These are phyloP conservation scores for Actinernus sp. DNA, from an alignment of 92 coral and sea anemone species.

Conservation along the genomic window DNA sequence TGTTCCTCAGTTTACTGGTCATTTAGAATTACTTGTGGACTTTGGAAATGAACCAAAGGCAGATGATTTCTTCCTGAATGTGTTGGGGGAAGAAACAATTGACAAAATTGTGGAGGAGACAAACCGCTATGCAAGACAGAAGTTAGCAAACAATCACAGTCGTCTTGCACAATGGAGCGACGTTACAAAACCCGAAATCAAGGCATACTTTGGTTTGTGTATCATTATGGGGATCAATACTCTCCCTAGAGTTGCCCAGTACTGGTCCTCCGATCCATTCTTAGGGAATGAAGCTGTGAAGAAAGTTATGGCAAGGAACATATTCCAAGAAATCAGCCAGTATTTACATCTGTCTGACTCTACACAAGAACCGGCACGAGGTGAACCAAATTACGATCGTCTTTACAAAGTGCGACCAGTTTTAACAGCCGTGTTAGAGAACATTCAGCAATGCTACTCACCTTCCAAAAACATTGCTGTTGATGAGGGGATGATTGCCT, in stretches of 20 bases:
- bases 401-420: not conserved
- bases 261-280: conserved; percentile 45
- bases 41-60: no score
- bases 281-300: conserved; percentile 55
- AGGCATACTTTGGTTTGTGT: no score
- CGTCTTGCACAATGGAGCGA: conserved; percentile 25
- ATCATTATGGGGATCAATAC: conserved; percentile 54
- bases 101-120: conserved; percentile 40
- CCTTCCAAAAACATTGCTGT: not conserved
- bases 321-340: no score
- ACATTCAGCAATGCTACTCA: not conserved
- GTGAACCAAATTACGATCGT: not conserved
- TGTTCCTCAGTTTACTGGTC: not conserved
- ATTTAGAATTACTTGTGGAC: no score
- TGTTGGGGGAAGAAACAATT: conserved; percentile 24
- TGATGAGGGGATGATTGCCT: no score
- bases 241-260: conserved; percentile 30
- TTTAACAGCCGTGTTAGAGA: not conserved
- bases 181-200: conserved; percentile 40
- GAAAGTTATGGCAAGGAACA: no score
- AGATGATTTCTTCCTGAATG: conserved; percentile 19
- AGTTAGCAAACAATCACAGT: conserved; percentile 17
- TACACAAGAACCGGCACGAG: no score
- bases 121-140: conserved; percentile 47
- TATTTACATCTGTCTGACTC: no score